phyloP scores from a whole-genome alignment of 2,888 invertebrate genomes.

The Cephus nigrinus region DNA sequence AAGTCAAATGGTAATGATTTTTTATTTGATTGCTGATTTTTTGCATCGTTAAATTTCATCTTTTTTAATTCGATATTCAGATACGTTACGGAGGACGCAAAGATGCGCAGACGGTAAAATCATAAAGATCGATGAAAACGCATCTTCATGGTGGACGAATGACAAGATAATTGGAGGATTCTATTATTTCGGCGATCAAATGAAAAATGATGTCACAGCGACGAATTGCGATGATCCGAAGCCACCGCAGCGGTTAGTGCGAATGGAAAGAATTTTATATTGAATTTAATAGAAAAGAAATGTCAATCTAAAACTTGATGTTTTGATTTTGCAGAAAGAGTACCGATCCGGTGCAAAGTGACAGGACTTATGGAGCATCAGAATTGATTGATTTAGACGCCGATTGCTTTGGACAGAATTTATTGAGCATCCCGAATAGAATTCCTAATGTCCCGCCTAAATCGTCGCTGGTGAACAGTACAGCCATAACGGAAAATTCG shows the following conservation, averaged over 20 bases:
- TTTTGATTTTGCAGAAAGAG: not conserved
- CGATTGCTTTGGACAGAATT: not conserved
- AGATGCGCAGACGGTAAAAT: not conserved
- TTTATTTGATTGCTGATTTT: not conserved
- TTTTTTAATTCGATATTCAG: not conserved
- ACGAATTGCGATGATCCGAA: not conserved
- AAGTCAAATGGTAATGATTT: not conserved
- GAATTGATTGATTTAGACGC: not conserved
- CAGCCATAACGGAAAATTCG: not conserved
- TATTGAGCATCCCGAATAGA: not conserved
- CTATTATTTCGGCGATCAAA: not conserved
- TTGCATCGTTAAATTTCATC: not conserved
- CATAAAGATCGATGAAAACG: not conserved
- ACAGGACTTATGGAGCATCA: not conserved
- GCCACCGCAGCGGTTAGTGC: not conserved
- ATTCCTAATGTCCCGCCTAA: not conserved
- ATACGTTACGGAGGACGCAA: not conserved
- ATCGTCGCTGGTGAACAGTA: not conserved
- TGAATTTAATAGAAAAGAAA: not conserved
- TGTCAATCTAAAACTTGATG: not conserved
- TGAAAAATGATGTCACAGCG: not conserved
- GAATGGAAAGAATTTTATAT: not conserved
- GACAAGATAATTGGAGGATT: not conserved
- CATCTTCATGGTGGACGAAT: not conserved
- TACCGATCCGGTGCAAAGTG: not conserved